Evolutionary conservation across 1,140 invertebrate species (phyloP).

Genomic region (Euwallacea similis): DNA sequence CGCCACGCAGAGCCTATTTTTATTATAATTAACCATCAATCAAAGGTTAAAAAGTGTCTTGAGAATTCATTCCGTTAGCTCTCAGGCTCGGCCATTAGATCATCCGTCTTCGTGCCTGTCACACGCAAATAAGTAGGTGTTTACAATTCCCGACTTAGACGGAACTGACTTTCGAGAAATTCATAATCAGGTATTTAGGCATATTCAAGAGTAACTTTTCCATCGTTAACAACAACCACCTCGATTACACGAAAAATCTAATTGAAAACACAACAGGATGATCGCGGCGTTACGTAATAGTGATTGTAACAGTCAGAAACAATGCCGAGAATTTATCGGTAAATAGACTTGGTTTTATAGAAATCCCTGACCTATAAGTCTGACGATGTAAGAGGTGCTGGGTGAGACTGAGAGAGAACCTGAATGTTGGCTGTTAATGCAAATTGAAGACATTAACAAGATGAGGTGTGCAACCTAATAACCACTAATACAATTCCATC

Average conservation of each 20-base stretch:
- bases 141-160: neutral
- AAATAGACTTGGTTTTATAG: neutral
- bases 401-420: too few species aligned
- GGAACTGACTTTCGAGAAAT: neutral
- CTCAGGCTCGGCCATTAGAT: neutral
- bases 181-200: neutral
- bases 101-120: neutral
- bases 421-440: too few species aligned
- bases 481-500: too few species aligned
- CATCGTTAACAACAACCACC: neutral
- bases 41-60: neutral
- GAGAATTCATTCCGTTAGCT: neutral
- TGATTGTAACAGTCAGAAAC: slow-evolving; percentile 12
- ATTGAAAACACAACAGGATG: neutral
- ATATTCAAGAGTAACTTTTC: neutral
- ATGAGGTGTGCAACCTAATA: too few species aligned
- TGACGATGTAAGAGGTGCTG: slow-evolving; percentile 2
- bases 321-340: slow-evolving; percentile 10
- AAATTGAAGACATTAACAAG: too few species aligned
- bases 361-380: slow-evolving; percentile 13
- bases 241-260: neutral
- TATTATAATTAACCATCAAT: neutral
- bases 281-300: neutral
- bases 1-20: too few species aligned
- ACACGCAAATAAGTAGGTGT: slow-evolving; percentile 5